Conservation (phyloP, 2,113 vertebrate species). For the Macaca nemestrina region DNA sequence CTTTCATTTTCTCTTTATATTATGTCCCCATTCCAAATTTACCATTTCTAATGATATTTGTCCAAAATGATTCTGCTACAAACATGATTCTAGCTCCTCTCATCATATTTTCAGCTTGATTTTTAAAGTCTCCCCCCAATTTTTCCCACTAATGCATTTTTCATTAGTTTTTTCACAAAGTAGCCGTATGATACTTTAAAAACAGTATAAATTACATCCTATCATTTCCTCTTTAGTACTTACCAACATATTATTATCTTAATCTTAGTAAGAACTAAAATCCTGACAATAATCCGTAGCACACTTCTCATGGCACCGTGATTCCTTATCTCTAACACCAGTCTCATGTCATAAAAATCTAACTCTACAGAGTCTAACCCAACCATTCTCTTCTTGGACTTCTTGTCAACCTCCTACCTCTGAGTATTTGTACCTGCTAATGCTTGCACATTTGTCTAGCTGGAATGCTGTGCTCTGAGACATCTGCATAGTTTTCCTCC, state of each 20-base stretch:
- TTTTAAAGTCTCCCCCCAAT: background rate
- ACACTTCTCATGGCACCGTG: background rate
- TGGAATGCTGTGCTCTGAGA: background rate
- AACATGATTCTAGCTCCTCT: too few species aligned
- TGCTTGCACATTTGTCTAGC: background rate
- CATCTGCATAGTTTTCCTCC: background rate
- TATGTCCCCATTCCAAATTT: background rate
- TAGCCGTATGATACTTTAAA: background rate
- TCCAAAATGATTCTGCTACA: background rate
- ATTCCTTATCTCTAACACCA: background rate
- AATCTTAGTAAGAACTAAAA: background rate
- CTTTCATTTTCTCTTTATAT: background rate
- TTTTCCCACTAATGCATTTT: background rate
- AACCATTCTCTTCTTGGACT: background rate
- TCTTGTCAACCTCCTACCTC: background rate
- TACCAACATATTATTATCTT: background rate
- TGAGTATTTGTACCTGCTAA: background rate
- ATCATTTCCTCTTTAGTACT: background rate
- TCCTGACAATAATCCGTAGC: background rate
- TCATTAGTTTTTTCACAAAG: background rate
- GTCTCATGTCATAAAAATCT: background rate
- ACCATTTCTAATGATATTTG: background rate
- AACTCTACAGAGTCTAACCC: background rate
- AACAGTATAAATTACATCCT: background rate
- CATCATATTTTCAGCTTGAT: background rate